Conservation (phyloP, 1,140 invertebrate genomes). For the Temnothorax nylanderi region DNA sequence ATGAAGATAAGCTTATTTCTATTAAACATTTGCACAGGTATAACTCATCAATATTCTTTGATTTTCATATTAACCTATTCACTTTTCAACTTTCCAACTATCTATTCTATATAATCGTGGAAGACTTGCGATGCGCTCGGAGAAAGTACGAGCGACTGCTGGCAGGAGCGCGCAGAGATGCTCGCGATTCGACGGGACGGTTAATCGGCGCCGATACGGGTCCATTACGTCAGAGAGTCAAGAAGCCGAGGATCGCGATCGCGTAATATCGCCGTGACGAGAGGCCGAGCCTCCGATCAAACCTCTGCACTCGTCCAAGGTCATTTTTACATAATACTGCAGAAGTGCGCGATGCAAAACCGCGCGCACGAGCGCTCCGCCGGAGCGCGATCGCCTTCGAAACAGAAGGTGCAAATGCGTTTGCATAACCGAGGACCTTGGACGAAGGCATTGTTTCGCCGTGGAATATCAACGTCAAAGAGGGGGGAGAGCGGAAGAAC, state of each 20-base stretch:
- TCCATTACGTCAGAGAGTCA: constrained; percentile 9
- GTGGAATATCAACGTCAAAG: constrained; percentile 24
- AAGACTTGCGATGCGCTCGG: not conserved
- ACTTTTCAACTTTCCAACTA: too few species aligned
- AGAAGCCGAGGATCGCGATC: constrained; percentile 16
- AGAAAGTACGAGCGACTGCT: not conserved
- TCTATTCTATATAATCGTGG: not conserved
- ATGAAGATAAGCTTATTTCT: not conserved
- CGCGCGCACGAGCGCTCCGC: not conserved
- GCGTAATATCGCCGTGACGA: constrained; percentile 47
- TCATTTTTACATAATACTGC: constrained; percentile 69
- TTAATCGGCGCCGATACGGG: constrained; percentile 22
- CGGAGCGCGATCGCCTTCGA: constrained; percentile 25
- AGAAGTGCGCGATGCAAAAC: constrained; percentile 15
- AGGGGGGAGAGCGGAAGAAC: not conserved
- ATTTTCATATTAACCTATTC: not conserved
- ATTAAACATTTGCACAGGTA: not conserved
- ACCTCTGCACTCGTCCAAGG: constrained; percentile 70
- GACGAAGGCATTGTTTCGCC: constrained; percentile 64
- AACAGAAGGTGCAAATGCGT: constrained; percentile 68
- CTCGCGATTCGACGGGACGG: not conserved
- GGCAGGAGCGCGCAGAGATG: not conserved
- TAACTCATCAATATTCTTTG: not conserved
- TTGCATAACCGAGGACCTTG: constrained; percentile 69
- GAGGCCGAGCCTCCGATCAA: constrained; percentile 30